Percentiles rank a stretch among this genome's conserved stretches.
These are phyloP conservation scores for Hemicordylus capensis DNA, from an alignment of 2,113 vertebrate genomes.

Conservation along the genomic window DNA sequence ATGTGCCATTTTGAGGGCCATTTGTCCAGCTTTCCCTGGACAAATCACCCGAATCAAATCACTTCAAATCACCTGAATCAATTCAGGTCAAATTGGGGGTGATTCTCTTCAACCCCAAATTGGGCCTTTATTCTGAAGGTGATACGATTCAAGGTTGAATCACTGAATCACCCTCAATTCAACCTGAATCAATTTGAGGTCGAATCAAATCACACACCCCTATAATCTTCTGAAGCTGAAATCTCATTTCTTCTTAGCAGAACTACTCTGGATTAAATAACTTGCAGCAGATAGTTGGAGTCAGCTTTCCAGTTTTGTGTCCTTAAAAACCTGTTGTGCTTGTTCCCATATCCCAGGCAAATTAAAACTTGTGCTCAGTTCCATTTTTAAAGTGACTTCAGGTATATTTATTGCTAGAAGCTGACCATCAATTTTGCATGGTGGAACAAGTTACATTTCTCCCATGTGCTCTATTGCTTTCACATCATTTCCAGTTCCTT, in stretches of 20 bases:
- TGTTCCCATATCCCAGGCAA: background rate
- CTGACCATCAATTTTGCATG: constrained; percentile 37
- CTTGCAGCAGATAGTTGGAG: background rate
- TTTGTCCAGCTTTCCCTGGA: too few relatives aligned
- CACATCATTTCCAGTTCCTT: background rate
- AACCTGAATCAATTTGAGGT: too few relatives aligned
- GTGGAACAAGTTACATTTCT: background rate
- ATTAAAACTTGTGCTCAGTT: background rate
- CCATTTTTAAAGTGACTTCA: constrained; percentile 10
- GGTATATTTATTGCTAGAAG: constrained; percentile 2
- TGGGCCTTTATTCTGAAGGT: too few relatives aligned
- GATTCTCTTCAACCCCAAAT: too few relatives aligned
- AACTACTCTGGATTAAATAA: background rate
- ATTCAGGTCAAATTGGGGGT: too few relatives aligned
- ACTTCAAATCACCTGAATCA: too few relatives aligned
- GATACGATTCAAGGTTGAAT: too few relatives aligned
- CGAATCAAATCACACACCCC: too few relatives aligned
- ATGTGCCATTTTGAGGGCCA: too few relatives aligned
- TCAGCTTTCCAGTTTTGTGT: background rate
- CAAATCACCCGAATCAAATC: too few relatives aligned
- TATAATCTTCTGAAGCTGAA: background rate
- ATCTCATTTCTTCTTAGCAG: background rate
- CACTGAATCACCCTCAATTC: too few relatives aligned
- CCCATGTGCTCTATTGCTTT: constrained; percentile 16
- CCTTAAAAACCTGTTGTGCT: background rate